phyloP scores from a whole-genome alignment of 2,888 invertebrate genomes.

The Lymantria dispar region DNA sequence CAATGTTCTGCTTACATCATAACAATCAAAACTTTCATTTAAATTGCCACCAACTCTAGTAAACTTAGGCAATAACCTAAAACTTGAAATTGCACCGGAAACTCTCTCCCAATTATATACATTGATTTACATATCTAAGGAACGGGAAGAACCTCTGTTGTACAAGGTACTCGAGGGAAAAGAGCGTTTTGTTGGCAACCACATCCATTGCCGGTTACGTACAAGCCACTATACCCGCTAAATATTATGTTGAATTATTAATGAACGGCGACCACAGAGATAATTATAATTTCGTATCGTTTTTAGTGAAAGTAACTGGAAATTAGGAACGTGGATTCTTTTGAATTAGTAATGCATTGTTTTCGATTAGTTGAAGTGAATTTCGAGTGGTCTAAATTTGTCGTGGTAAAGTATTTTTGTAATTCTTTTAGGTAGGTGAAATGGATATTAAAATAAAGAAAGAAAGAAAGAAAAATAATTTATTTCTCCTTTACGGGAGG shows the following conservation, averaged over 20 bases:
- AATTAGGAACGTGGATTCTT: constrained; percentile 29
- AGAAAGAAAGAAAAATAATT: no score
- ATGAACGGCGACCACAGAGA: constrained; percentile 38
- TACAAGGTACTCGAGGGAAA: constrained; percentile 21
- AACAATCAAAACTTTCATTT: constrained; percentile 28
- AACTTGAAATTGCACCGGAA: constrained; percentile 38
- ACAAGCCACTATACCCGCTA: constrained; percentile 42
- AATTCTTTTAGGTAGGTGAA: constrained; percentile 2
- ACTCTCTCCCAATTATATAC: constrained; percentile 34
- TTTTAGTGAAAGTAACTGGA: constrained; percentile 29
- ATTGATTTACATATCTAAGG: constrained; percentile 38
- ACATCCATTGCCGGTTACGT: constrained; percentile 53
- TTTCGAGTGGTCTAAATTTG: constrained; percentile 7
- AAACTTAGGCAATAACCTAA: constrained; percentile 36
- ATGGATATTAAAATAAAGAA: no score
- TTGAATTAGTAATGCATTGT: constrained; percentile 34
- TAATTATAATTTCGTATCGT: constrained; percentile 43
- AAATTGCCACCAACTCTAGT: constrained; percentile 31
- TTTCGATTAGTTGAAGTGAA: constrained; percentile 18
- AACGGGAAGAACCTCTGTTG: constrained; percentile 15
- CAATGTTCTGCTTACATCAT: not conserved
- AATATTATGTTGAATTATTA: constrained; percentile 59
- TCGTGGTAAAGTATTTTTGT: constrained; percentile 2
- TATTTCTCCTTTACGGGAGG: no score
- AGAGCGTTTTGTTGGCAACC: constrained; percentile 13